Evolutionary conservation across 2,888 invertebrate genomes (phyloP), one percentile per base, ranked within the genome.

Genomic region (Lamellibrachia columna): DNA sequence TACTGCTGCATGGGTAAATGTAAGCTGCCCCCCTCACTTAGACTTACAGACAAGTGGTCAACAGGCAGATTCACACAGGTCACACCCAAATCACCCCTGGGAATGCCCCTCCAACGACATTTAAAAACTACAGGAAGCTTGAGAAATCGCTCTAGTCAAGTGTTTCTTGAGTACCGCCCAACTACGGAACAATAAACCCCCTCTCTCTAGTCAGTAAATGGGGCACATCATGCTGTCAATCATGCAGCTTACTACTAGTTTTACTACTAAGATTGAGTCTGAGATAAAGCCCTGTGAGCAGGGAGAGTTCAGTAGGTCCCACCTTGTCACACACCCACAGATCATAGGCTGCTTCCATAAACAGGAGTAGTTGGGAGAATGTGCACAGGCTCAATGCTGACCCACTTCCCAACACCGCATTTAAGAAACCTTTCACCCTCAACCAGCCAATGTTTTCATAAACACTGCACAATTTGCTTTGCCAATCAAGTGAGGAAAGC

Each of bases 111-210:
- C n/a, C 75, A 15, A 75, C 15, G 22, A 75, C 6, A 75, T 15
- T 75, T 75, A 75, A 75, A 75, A 75, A 75, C 75, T 75, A 75
- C 75, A 75, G 75, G 75, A 75, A 75, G 75, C 75, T 22, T 75
- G 75, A 75, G 22, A 75, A 15, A 22, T 75, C 75, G 15, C 75
- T 22, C 75, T 6, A 75, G 75, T 75, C 22, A n/a, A 15, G 75
- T 75, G 75, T n/a, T 75, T 75, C 60, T 4, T 6, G 75, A 75
- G 22, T 22, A 22, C 75, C 75, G 75, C 75, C 75, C 75, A n/a
- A 22, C 75, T 6, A 75, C 0, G 75, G 22, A 75, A 75, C 75
- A 75, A 75, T 75, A 75, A 75, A 75, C 75, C 75, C 40, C 75
- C 22, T 75, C 75, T 75, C 75, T 75, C 75, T 75, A 75, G 75